Base-by-base conservation (phyloP, 2,888 invertebrate species). In the Diarsia rubi region DNA sequence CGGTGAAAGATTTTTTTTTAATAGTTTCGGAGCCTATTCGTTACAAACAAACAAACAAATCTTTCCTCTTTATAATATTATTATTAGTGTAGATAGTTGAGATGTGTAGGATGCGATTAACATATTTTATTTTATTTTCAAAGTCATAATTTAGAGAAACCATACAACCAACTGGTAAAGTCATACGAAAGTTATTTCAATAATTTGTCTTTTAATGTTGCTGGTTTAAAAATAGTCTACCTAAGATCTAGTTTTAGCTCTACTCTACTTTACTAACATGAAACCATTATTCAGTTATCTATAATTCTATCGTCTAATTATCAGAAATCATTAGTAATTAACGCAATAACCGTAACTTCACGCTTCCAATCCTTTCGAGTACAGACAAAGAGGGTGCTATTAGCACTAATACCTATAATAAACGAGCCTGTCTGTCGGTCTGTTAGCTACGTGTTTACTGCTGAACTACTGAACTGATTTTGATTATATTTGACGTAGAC, bases 291-390 rank as follows among this genome's bases (percentile, higher is more conserved):
- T 14, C 31, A 45, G 44, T 64, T 83, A 83, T 82, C 83, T 80
- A 76, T 68, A 78, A 72, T 59, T 75, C n/a, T 65, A 82, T 82
- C 82, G 72, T 21, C 45, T 76, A 80, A 76, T 82, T 80, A 82
- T 80, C 60, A 83, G 67, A 64, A 83, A 83, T 76, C 24, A 65
- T 80, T 80, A 59, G 69, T 59, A 76, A 76, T 82, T 82, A 76
- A 42, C 80, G 76, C 70, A 76, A 69, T 83, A 72, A 65, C 76
- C 76, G 82, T 73, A 65, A 73, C 80, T 83, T 82, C 76, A 82
- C 76, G 82, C 83, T 82, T 73, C 69, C 60, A 70, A 80, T 80
- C 63, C 80, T 83, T 80, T 83, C 52, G 67, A 62, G 82, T 62
- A 59, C 79, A 69, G 64, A 60, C 45, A 76, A 31, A 65, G 68